Evolutionary conservation across 64 coral and sea anemone species (phyloP).

Genomic region (Stylophora pistillata): DNA sequence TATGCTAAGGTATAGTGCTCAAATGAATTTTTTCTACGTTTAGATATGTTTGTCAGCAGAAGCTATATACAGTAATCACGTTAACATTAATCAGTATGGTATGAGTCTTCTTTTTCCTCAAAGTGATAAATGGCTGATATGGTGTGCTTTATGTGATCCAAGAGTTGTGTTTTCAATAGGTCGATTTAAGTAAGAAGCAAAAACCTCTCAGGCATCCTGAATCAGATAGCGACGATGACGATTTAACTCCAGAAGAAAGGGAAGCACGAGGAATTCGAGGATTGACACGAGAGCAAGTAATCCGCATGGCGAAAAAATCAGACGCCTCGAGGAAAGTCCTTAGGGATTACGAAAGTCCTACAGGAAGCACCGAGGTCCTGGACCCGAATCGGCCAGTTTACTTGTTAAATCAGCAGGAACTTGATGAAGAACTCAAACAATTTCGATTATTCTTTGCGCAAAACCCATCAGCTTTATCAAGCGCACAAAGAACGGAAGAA

Average conservation of each 20-base stretch:
- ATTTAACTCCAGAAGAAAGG: not conserved
- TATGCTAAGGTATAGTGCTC: conserved; percentile 34
- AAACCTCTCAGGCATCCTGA: conserved; percentile 38
- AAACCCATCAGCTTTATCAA: conserved; percentile 9
- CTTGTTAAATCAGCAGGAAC: conserved; percentile 74
- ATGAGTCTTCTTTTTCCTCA: too few species aligned
- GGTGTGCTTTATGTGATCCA: not conserved
- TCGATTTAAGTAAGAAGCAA: not conserved
- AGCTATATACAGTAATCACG: too few species aligned
- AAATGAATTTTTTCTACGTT: not conserved
- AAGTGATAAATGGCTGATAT: too few species aligned
- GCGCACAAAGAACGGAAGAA: not conserved
- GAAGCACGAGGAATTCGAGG: conserved; percentile 50
- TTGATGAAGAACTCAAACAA: conserved; percentile 85
- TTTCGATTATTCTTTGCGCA: conserved; percentile 86
- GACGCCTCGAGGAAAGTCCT: conserved; percentile 74
- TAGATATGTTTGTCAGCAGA: too few species aligned
- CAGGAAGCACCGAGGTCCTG: conserved; percentile 65
- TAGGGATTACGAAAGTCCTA: conserved; percentile 66
- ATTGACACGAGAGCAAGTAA: conserved; percentile 82
- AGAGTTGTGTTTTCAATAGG: not conserved
- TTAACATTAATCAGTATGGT: too few species aligned
- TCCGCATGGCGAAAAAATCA: conserved; percentile 94
- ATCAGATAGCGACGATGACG: conserved; percentile 40
- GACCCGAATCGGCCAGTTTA: conserved; percentile 45